These are phyloP conservation scores for Thereuonema tuberculata DNA, from an alignment of 1,140 invertebrate species.

Conservation along the genomic window DNA sequence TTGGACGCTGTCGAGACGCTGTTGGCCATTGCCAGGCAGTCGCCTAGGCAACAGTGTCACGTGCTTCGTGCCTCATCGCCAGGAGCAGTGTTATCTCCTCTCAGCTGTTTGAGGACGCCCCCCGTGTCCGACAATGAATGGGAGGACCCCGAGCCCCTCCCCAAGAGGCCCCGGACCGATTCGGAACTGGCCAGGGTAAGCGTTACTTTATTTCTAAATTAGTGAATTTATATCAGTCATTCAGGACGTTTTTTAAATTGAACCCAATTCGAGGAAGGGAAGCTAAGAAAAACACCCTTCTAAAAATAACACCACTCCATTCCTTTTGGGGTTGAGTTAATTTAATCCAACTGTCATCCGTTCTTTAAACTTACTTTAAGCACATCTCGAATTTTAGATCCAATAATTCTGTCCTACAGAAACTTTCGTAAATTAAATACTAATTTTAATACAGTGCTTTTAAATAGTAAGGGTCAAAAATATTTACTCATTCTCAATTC, in stretches of 20 bases:
- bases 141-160: background rate
- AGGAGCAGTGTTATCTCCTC: background rate
- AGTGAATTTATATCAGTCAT: background rate
- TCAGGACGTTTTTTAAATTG: background rate
- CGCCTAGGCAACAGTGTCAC: background rate
- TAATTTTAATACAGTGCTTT: too few species aligned
- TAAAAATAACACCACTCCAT: background rate
- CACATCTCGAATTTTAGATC: too few species aligned
- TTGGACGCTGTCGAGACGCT: slow-evolving; percentile 11
- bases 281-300: background rate
- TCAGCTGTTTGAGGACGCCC: background rate
- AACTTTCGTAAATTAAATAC: too few species aligned
- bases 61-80: background rate
- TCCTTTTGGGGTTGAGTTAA: background rate
- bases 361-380: background rate
- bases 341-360: background rate
- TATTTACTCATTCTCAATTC: too few species aligned
- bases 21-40: slow-evolving; percentile 2
- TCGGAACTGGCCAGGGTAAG: slow-evolving; percentile 12
- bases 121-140: slow-evolving; percentile 3
- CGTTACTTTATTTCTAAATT: background rate
- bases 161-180: background rate
- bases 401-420: too few species aligned
- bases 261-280: background rate
- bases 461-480: too few species aligned